A percentile compares a stretch with the other conserved stretches of the same genome.
phyloP scores from a whole-genome alignment of 2,113 vertebrate genomes.

The Willisornis vidua region DNA sequence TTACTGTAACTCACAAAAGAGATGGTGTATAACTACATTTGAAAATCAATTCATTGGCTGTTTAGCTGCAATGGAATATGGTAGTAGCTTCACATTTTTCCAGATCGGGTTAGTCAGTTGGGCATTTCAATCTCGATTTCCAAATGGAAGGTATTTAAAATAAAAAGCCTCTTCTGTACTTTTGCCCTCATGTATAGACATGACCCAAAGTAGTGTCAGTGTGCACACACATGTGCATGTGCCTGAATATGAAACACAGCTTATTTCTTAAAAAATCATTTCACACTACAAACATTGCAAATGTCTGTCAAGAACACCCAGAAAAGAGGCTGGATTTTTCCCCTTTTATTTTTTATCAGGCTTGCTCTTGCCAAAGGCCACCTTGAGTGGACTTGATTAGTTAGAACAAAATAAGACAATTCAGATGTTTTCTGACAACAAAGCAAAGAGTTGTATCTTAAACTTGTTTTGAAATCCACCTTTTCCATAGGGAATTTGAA shows the following conservation, averaged over 20 bases:
- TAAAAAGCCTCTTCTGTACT: neutral
- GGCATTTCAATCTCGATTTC: neutral
- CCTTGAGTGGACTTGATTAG: neutral
- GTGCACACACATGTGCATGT: fast-evolving
- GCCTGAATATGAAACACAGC: neutral
- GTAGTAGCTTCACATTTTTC: neutral
- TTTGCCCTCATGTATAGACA: neutral
- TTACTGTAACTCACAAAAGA: neutral
- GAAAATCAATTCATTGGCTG: neutral
- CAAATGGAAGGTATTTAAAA: neutral
- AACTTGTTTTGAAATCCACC: neutral
- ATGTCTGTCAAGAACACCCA: neutral
- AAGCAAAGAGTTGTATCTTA: neutral
- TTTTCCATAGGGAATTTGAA: neutral
- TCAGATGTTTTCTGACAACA: neutral
- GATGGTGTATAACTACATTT: neutral
- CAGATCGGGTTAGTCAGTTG: neutral
- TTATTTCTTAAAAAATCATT: neutral
- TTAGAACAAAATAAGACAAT: neutral
- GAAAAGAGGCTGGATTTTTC: neutral
- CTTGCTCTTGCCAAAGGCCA: neutral
- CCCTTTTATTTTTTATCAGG: neutral
- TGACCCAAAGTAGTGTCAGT: neutral
- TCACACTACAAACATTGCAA: neutral
- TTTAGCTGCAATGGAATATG: neutral